Evolutionary conservation across 2,888 invertebrate species (phyloP).

Genomic region (Dione juno): DNA sequence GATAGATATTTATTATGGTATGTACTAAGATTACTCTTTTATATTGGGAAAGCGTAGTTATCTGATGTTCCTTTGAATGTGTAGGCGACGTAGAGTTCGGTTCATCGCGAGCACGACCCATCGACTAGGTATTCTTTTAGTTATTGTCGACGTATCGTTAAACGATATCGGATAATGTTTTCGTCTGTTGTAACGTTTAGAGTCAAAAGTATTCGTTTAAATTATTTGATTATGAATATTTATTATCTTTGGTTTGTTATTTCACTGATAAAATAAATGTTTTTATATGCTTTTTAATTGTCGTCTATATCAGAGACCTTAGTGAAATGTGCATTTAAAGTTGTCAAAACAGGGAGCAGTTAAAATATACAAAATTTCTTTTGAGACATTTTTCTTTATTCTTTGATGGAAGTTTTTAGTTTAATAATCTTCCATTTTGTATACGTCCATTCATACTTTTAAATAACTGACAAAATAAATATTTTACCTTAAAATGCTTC

Average conservation of each 20-base stretch:
- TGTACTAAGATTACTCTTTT: conserved; percentile 67
- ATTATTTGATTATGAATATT: conserved; percentile 29
- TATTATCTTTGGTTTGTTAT: conserved; percentile 45
- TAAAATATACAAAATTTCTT: conserved; percentile 55
- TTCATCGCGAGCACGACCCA: conserved; percentile 47
- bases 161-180: conserved; percentile 41
- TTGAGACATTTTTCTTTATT: not conserved
- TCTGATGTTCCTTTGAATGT: conserved; percentile 60
- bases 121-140: conserved; percentile 53
- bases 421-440: conserved; percentile 8
- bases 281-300: conserved; percentile 60
- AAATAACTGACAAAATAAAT: conserved; percentile 11
- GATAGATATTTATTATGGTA: conserved; percentile 77
- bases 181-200: conserved; percentile 36
- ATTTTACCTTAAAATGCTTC: conserved; percentile 9
- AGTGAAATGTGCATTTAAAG: conserved; percentile 70
- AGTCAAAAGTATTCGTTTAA: conserved; percentile 34
- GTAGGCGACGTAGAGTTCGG: conserved; percentile 53
- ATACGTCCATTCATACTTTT: conserved; percentile 17
- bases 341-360: conserved; percentile 65
- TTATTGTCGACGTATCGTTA: conserved; percentile 39
- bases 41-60: conserved; percentile 62
- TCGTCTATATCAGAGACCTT: conserved; percentile 62
- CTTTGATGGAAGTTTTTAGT: conserved; percentile 3
- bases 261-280: conserved; percentile 50